phyloP scores from a whole-genome alignment of 2,113 vertebrate genomes.

The Elachura formosa region DNA sequence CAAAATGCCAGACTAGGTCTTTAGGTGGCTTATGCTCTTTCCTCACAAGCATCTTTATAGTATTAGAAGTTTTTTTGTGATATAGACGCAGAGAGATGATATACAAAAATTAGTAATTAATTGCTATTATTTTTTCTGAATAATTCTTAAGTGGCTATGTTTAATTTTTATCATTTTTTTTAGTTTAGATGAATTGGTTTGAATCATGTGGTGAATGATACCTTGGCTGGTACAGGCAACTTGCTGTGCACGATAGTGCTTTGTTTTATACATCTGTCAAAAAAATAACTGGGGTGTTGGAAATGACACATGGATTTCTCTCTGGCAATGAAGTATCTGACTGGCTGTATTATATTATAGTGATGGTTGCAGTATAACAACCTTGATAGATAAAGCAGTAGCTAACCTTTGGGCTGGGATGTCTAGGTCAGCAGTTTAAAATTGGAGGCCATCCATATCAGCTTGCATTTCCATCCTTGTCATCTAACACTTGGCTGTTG shows the following conservation, averaged over 20 bases:
- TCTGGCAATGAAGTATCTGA: conserved; percentile 38
- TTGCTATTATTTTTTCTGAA: neutral
- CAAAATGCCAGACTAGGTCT: neutral
- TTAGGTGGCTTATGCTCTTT: neutral
- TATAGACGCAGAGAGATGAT: neutral
- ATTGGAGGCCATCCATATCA: neutral
- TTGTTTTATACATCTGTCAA: conserved; percentile 45
- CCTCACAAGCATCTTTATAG: neutral
- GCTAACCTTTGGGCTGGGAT: conserved; percentile 30
- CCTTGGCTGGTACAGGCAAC: neutral
- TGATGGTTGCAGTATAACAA: conserved; percentile 30
- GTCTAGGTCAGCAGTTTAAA: conserved; percentile 15
- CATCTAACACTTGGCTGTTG: neutral
- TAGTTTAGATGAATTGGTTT: neutral
- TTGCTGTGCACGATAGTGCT: neutral
- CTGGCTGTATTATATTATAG: conserved; percentile 32
- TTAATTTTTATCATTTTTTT: neutral
- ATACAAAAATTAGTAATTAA: neutral
- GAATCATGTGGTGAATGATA: neutral
- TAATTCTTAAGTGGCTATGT: neutral
- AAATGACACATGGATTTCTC: conserved; percentile 42
- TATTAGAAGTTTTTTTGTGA: neutral
- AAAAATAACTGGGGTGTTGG: conserved; percentile 37
- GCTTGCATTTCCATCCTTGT: neutral
- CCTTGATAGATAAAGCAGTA: conserved; percentile 41